These are phyloP conservation scores for Eulimnadia texana DNA, from an alignment of 1,140 invertebrate species.

Conservation along the genomic window DNA sequence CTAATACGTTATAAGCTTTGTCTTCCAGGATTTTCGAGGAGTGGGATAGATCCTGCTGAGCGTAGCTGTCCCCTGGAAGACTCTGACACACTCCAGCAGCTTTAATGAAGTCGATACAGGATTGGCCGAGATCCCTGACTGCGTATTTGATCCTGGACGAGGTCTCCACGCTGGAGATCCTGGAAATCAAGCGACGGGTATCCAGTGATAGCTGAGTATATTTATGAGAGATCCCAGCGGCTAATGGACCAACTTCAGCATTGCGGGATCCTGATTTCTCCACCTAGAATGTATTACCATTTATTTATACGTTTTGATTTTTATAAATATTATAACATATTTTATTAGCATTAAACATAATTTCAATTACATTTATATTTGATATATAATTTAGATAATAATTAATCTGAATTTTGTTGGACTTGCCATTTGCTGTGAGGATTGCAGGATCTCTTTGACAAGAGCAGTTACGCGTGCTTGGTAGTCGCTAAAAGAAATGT, in stretches of 20 bases:
- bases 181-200: slow-evolving; percentile 71
- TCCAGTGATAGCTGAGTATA: slow-evolving; percentile 76
- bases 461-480: slow-evolving; percentile 90
- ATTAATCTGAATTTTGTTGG: too few species aligned
- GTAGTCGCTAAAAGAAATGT: slow-evolving; percentile 72
- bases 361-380: too few species aligned
- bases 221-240: slow-evolving; percentile 69
- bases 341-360: too few species aligned
- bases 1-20: slow-evolving; percentile 71
- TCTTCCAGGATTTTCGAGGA: slow-evolving; percentile 68
- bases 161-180: slow-evolving; percentile 69
- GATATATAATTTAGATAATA: too few species aligned
- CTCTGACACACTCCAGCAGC: slow-evolving; percentile 60
- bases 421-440: slow-evolving; percentile 82
- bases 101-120: slow-evolving; percentile 61
- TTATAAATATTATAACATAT: too few species aligned
- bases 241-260: slow-evolving; percentile 48
- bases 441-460: slow-evolving; percentile 81
- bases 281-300: slow-evolving; percentile 37
- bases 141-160: slow-evolving; percentile 52
- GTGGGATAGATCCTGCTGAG: slow-evolving; percentile 63
- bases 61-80: slow-evolving; percentile 51
- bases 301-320: too few species aligned
- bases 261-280: slow-evolving; percentile 60
- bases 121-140: slow-evolving; percentile 74